Conservation (phyloP, 1,140 invertebrate genomes). For the Delia radicum region DNA sequence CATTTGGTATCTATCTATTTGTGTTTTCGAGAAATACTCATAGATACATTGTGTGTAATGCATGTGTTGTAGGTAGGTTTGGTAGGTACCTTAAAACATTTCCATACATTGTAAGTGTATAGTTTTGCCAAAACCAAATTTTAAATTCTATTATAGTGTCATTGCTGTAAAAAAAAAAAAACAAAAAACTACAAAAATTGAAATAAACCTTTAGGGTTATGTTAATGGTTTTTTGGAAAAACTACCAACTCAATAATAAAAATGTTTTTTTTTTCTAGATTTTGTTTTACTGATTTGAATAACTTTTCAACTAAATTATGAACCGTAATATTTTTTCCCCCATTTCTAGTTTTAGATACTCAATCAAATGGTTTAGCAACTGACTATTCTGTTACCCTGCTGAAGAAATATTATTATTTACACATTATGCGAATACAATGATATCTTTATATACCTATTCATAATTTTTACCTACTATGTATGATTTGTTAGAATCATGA, state of each 20-base stretch:
- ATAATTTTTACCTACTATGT: background rate
- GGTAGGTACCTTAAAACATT: too few species aligned
- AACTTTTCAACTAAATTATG: background rate
- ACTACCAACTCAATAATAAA: too few species aligned
- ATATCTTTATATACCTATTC: background rate
- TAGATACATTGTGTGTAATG: background rate
- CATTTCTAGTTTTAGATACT: too few species aligned
- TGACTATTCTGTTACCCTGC: too few species aligned
- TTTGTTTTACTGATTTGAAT: too few species aligned
- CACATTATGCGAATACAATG: background rate
- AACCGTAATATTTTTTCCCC: too few species aligned
- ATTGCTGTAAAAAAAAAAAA: background rate
- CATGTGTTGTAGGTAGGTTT: too few species aligned
- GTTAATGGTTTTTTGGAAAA: background rate
- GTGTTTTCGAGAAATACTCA: too few species aligned
- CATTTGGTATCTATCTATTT: too few species aligned
- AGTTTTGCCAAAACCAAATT: background rate
- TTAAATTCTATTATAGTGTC: background rate
- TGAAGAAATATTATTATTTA: background rate
- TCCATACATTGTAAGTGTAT: background rate
- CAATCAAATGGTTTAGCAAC: too few species aligned
- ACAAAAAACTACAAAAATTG: background rate
- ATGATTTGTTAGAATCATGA: constrained; percentile 20
- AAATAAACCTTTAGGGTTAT: background rate
- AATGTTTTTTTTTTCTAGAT: too few species aligned